Percentiles rank a stretch among this genome's conserved stretches.
phyloP scores from a whole-genome alignment of 2,888 invertebrate species.

The Macrosiphum euphorbiae region DNA sequence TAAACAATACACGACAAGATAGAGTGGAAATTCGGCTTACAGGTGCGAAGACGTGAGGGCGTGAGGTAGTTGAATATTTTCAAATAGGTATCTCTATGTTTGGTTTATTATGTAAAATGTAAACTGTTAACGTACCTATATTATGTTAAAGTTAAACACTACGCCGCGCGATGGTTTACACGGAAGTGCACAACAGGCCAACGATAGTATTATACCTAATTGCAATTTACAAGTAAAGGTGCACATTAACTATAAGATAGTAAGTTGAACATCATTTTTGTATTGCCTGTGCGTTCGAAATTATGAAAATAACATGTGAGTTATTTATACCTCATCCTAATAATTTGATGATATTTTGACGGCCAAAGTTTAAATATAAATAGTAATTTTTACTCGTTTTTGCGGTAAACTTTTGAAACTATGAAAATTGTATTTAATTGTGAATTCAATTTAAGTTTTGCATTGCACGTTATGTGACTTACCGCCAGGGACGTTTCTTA shows the following conservation, averaged over 20 bases:
- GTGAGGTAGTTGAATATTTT: no score
- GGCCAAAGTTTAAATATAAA: background rate
- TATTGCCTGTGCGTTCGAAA: background rate
- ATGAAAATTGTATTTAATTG: background rate
- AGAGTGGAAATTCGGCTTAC: no score
- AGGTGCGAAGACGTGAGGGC: no score
- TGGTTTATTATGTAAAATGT: background rate
- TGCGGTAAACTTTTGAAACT: background rate
- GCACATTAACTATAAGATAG: no score
- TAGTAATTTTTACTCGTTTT: background rate
- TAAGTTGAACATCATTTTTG: background rate
- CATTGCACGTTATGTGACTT: background rate
- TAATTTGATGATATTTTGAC: background rate
- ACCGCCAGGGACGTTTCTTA: conserved; percentile 47
- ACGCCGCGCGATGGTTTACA: background rate
- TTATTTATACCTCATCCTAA: background rate
- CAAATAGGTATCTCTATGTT: background rate
- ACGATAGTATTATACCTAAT: background rate
- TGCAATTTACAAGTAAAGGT: no score
- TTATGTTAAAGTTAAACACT: background rate
- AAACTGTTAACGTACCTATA: background rate
- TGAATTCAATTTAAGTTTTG: background rate
- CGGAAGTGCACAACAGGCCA: background rate
- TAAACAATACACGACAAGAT: no score
- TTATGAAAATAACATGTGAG: background rate